Conservation (phyloP, 2,797 vertebrate genomes). For the Pipistrellus pipistrellus region DNA sequence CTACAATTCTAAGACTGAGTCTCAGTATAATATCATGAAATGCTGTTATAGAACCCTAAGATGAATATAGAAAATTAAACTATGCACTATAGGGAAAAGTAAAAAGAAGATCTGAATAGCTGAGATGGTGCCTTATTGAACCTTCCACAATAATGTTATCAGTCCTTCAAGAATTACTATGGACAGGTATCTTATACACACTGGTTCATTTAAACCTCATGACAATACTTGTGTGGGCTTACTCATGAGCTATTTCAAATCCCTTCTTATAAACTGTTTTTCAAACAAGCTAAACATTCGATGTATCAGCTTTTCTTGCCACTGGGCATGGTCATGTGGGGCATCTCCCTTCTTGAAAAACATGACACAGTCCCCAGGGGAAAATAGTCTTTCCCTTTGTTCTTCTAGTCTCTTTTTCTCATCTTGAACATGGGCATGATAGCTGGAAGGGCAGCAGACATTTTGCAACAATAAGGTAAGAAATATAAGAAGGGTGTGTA, state of each 20-base stretch:
- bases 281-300: not conserved
- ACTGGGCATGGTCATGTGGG: not conserved
- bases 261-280: not conserved
- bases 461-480: not conserved
- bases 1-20: not conserved
- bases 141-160: not conserved
- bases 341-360: not conserved
- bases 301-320: not conserved
- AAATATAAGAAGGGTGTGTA: not conserved
- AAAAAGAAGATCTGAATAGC: not conserved
- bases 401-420: not conserved
- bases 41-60: not conserved
- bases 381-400: not conserved
- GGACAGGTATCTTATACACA: not conserved
- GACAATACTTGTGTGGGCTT: not conserved
- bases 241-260: not conserved
- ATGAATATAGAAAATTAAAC: not conserved
- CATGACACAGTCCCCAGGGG: not conserved
- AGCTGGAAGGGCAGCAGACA: not conserved
- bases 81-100: not conserved
- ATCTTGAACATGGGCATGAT: not conserved
- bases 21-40: not conserved
- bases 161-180: not conserved
- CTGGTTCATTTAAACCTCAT: not conserved
- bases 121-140: not conserved